These are phyloP conservation scores for Gymnogyps californianus DNA, from an alignment of 2,113 vertebrate species.

Conservation along the genomic window DNA sequence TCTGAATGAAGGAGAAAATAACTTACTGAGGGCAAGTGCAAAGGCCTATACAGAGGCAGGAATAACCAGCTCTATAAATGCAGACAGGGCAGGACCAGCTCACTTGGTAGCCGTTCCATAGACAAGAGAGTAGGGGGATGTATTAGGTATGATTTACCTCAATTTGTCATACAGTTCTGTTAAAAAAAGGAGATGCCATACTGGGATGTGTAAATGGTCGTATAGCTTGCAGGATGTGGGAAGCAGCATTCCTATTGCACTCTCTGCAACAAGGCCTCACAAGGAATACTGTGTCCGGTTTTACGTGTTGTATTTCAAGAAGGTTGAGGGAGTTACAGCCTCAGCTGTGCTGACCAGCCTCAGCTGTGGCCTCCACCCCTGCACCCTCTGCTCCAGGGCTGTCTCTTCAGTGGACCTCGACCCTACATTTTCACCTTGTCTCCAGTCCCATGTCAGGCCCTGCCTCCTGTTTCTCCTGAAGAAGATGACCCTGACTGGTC, in stretches of 20 bases:
- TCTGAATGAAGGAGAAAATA: neutral
- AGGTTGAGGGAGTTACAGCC: neutral
- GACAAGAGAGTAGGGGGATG: neutral
- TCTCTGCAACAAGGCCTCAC: neutral
- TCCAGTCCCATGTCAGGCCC: too few species aligned
- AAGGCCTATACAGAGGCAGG: neutral
- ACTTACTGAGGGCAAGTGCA: neutral
- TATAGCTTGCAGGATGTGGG: fast-evolving
- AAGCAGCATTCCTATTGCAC: neutral
- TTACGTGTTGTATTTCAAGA: fast-evolving
- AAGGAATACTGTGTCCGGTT: fast-evolving
- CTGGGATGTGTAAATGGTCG: fast-evolving
- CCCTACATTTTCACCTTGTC: neutral
- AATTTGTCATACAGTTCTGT: fast-evolving
- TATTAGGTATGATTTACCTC: neutral
- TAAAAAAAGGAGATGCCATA: neutral
- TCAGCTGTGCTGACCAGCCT: neutral
- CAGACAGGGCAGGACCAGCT: neutral
- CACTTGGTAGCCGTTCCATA: fast-evolving
- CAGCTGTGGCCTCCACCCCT: neutral
- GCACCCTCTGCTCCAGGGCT: fast-evolving
- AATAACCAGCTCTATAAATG: neutral
- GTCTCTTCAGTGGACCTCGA: fast-evolving
- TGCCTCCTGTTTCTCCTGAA: neutral
- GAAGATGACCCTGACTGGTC: neutral